Evolutionary conservation across 2,113 vertebrate genomes (phyloP).

Genomic region (Pan paniscus): DNA sequence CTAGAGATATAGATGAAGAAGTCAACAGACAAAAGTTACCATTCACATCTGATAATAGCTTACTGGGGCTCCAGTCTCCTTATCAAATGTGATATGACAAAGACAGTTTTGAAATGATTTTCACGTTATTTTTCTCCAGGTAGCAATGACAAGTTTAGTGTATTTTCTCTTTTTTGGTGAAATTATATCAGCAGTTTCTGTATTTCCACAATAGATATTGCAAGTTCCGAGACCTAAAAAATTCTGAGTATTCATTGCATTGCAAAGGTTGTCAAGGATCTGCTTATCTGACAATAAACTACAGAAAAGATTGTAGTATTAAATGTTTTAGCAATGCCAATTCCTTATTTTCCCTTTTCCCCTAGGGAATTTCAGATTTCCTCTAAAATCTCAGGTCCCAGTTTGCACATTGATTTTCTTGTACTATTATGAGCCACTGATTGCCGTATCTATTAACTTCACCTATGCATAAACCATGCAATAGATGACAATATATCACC

Average conservation of each 20-base stretch:
- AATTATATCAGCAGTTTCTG: background rate
- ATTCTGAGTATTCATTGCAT: too few relatives aligned
- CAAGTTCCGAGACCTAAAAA: background rate
- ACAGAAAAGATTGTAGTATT: background rate
- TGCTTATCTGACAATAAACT: background rate
- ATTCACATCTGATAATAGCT: background rate
- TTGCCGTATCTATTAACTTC: background rate
- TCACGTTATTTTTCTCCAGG: background rate
- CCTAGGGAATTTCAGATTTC: background rate
- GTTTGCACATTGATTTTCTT: background rate
- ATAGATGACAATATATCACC: background rate
- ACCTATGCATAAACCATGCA: too few relatives aligned
- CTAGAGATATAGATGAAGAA: background rate
- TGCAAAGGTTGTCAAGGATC: background rate
- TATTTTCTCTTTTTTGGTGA: background rate
- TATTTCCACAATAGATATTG: background rate
- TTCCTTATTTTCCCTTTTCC: background rate
- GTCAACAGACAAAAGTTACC: background rate
- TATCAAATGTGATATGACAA: background rate
- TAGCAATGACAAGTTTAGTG: background rate
- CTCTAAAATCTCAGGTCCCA: background rate
- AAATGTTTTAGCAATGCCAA: background rate
- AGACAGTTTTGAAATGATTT: slow-evolving; percentile 18
- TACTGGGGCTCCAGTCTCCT: background rate
- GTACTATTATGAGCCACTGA: background rate